Evolutionary conservation across 2,113 vertebrate genomes (phyloP), one percentile per base, ranked within the genome.

Genomic region (Gorsachius goisagi): DNA sequence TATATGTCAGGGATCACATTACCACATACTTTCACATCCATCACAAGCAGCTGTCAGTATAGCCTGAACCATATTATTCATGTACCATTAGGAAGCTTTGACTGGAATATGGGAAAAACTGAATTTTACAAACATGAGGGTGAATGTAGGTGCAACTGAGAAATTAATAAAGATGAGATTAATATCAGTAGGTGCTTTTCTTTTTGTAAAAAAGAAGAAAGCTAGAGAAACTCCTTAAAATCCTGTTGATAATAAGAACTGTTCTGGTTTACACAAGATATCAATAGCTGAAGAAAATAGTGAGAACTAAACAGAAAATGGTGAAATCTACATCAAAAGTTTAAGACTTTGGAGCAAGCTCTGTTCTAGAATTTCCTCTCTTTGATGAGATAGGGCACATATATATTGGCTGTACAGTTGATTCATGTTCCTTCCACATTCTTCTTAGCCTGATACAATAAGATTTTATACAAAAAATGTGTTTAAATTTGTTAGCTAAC

Each of bases 1-100:
- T 81, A 12, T 35, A 26, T 16, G 79, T 27, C n/a, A 84, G 50
- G 82, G 39, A 83, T 94, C 88, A 86, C 12, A 1, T 96, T 96
- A 90, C 92, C 18, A 84, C 93, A 93, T 72, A 32, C 63, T 86
- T 96, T 15, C 50, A 88, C n/a, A 93, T 80, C 68, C 49, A 55
- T 86, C 72, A 67, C 33, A 27, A 67, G 52, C 90, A 97, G 90
- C 88, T 96, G 96, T 23, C 79, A 74, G 35, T 8, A 21, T 17
- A 69, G 50, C 50, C 50, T 59, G 45, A 79, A 37, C 33, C 37
- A 5, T 14, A 15, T 19, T 35, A 20, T 18, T 24, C 75, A 10
- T 1, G 2, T 55, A 33, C 27, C 2, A 0, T 62, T 55, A 49
- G 20, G 37, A 44, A 69, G 7, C 9, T 64, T 76, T 58, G 33